Conservation (phyloP, 2,888 invertebrate genomes). For the Anthophora plumipes region DNA sequence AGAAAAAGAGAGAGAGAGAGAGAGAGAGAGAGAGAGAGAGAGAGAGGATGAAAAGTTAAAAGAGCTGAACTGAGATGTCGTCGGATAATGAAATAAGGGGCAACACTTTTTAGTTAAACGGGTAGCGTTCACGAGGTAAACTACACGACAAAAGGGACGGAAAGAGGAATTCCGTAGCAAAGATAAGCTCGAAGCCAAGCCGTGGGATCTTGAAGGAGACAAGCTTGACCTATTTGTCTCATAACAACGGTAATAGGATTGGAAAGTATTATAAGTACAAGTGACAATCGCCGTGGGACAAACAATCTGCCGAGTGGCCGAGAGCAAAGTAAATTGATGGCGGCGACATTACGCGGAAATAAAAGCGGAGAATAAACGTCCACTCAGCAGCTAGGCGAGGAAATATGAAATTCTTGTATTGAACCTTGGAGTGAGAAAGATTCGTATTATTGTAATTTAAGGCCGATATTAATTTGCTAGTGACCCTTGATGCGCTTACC, state of each 20-base stretch:
- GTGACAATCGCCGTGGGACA: conserved; percentile 77
- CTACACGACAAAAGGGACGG: background rate
- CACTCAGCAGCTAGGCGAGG: background rate
- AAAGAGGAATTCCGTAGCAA: conserved; percentile 24
- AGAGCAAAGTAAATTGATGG: conserved; percentile 61
- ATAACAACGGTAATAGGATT: conserved; percentile 77
- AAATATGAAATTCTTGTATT: conserved; percentile 38
- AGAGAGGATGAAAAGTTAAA: conserved; percentile 1
- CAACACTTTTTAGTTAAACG: conserved; percentile 36
- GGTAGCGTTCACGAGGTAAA: conserved; percentile 4
- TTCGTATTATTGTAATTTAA: conserved; percentile 22
- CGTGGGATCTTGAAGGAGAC: conserved; percentile 54
- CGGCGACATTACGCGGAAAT: conserved; percentile 49
- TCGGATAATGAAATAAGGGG: conserved; percentile 43
- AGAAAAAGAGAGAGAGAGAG: background rate
- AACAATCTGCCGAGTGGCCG: conserved; percentile 57
- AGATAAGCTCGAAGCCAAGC: conserved; percentile 56
- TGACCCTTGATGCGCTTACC: background rate
- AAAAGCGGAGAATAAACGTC: conserved; percentile 48
- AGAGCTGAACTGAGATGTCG: conserved; percentile 28
- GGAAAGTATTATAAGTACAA: conserved; percentile 71
- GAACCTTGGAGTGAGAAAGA: background rate
- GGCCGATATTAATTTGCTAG: conserved; percentile 25
- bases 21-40: background rate
- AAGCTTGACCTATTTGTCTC: conserved; percentile 77